These are phyloP conservation scores for Drosophila saltans DNA, from an alignment of 1,140 invertebrate genomes.

Conservation along the genomic window DNA sequence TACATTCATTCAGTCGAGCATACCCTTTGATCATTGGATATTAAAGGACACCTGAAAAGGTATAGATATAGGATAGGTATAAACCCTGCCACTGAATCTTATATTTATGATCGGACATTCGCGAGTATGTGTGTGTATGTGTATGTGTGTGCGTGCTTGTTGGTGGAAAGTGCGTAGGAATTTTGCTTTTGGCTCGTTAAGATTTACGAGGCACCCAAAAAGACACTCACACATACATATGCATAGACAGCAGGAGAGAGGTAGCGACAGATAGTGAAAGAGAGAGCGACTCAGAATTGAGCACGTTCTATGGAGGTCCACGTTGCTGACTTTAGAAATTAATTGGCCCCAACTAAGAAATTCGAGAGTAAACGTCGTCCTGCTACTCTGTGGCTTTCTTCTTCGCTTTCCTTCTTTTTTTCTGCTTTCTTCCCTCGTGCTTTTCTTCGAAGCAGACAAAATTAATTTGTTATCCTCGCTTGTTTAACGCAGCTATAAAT, in stretches of 20 bases:
- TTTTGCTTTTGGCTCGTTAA: slow-evolving; percentile 78
- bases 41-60: background rate
- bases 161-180: slow-evolving; percentile 70
- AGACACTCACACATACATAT: slow-evolving; percentile 32
- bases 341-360: slow-evolving; percentile 82
- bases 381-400: slow-evolving; percentile 61
- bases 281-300: slow-evolving; percentile 12
- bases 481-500: slow-evolving; percentile 82
- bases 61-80: background rate
- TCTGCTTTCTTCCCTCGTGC: slow-evolving; percentile 13
- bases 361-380: slow-evolving; percentile 75
- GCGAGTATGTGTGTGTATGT: slow-evolving; percentile 37
- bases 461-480: slow-evolving; percentile 82
- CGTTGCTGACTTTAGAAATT: slow-evolving; percentile 79
- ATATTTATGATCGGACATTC: slow-evolving; percentile 75
- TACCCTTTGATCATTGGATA: background rate
- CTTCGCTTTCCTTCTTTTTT: slow-evolving; percentile 21
- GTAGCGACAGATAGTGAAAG: slow-evolving; percentile 5
- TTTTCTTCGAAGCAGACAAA: slow-evolving; percentile 63
- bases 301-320: slow-evolving; percentile 49
- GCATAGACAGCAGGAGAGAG: background rate
- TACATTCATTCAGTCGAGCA: background rate
- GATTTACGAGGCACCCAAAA: slow-evolving; percentile 68
- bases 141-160: slow-evolving; percentile 15
- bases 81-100: slow-evolving; percentile 41